These are phyloP conservation scores for Hepsetus odoe DNA, from an alignment of 2,113 vertebrate genomes.

Conservation along the genomic window DNA sequence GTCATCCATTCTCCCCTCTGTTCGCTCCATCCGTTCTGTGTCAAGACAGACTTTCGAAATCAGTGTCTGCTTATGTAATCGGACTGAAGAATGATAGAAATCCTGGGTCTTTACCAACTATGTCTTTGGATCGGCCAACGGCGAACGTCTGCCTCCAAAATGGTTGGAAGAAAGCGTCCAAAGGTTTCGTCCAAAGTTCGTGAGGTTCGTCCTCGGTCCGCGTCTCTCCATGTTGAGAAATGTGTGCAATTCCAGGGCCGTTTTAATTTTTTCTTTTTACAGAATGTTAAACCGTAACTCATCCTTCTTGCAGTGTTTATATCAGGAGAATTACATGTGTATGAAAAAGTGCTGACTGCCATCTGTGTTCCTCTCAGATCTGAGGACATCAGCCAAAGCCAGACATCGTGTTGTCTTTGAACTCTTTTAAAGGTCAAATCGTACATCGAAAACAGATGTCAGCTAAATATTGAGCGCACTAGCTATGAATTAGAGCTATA, in stretches of 20 bases:
- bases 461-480: background rate
- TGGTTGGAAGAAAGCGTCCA: constrained; percentile 11
- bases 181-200: constrained; percentile 11
- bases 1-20: background rate
- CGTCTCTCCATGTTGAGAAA: constrained; percentile 9
- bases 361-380: background rate
- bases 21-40: background rate
- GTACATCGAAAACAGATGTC: background rate
- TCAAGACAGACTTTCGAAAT: constrained; percentile 22
- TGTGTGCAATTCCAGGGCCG: background rate
- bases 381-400: background rate
- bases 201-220: background rate
- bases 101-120: constrained; percentile 29
- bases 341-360: background rate
- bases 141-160: background rate
- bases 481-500: background rate
- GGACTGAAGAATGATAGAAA: constrained; percentile 4
- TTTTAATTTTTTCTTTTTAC: background rate
- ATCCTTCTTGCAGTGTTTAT: background rate
- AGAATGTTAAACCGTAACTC: background rate
- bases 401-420: background rate
- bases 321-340: background rate
- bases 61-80: constrained; percentile 21
- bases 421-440: background rate
- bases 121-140: constrained; percentile 19